phyloP scores from a whole-genome alignment of 2,113 vertebrate genomes.

The Bos javanicus region DNA sequence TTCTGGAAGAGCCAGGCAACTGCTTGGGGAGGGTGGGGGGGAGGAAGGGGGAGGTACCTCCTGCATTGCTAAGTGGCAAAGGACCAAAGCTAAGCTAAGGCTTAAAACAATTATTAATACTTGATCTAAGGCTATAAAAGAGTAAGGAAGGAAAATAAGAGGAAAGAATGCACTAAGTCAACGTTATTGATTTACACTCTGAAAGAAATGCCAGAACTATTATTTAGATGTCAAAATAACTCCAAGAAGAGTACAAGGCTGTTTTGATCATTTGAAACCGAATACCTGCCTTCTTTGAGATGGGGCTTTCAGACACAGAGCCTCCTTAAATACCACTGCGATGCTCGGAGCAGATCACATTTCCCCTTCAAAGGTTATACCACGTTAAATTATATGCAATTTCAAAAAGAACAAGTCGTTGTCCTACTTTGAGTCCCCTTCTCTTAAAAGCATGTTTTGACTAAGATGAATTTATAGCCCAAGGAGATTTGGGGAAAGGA shows the following conservation, averaged over 20 bases:
- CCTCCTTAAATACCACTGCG: slow-evolving; percentile 50
- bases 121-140: slow-evolving; percentile 60
- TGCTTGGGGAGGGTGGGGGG: rapidly evolving
- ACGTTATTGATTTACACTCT: slow-evolving; percentile 56
- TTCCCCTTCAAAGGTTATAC: slow-evolving; percentile 70
- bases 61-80: slow-evolving; percentile 27
- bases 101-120: slow-evolving; percentile 59
- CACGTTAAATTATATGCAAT: slow-evolving; percentile 59
- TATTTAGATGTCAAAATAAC: slow-evolving; percentile 73
- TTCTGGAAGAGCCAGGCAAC: slow-evolving; percentile 41
- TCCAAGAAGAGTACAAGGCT: slow-evolving; percentile 59
- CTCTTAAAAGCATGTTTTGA: slow-evolving; percentile 68
- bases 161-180: slow-evolving; percentile 47
- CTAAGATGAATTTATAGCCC: slow-evolving; percentile 64
- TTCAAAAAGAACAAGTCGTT: slow-evolving; percentile 68
- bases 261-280: slow-evolving; percentile 77
- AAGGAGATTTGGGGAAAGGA: slow-evolving; percentile 61
- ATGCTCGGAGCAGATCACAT: slow-evolving; percentile 30
- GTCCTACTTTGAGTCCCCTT: slow-evolving; percentile 27
- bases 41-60: not conserved
- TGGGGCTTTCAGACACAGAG: slow-evolving; percentile 59
- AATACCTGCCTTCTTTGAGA: slow-evolving; percentile 66
- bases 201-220: slow-evolving; percentile 69
- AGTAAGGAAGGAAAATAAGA: slow-evolving; percentile 41
- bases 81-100: slow-evolving; percentile 45